Percentiles rank a stretch among this genome's conserved stretches.
Evolutionary conservation across 2,113 vertebrate species (phyloP).

Genomic region (Phylloscopus whistleri): DNA sequence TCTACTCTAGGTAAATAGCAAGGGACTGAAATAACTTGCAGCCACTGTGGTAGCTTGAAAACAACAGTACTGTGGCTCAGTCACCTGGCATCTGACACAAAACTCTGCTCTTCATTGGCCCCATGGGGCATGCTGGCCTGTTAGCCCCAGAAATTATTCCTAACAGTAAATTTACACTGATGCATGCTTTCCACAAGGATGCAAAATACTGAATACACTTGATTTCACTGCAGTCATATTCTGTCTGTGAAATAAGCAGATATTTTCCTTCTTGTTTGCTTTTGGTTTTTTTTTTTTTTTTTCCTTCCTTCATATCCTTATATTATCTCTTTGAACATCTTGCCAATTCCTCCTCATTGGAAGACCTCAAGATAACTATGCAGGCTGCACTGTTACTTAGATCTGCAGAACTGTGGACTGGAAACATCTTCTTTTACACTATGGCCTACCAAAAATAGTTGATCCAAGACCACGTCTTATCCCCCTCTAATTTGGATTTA

Average conservation of each 20-base stretch:
- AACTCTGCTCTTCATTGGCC: neutral
- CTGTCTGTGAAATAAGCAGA: neutral
- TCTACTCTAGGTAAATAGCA: slow-evolving; percentile 8
- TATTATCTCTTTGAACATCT: neutral
- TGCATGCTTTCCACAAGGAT: neutral
- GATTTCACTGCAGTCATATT: neutral
- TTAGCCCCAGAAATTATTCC: neutral
- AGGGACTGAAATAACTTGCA: neutral
- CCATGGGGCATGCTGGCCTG: neutral
- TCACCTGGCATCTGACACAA: neutral
- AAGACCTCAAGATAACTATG: neutral
- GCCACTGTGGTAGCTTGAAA: neutral
- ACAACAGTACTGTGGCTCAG: neutral
- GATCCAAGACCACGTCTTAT: neutral
- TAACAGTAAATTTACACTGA: neutral
- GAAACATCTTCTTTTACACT: neutral
- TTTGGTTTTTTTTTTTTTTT: neutral
- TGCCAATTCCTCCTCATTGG: neutral
- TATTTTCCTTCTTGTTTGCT: neutral
- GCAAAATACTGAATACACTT: neutral
- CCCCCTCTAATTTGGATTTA: neutral
- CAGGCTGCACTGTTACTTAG: neutral
- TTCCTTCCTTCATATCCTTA: neutral
- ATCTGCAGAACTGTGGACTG: neutral
- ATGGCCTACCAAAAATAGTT: neutral